phyloP scores from a whole-genome alignment of 2,888 invertebrate genomes.

The Autographa pulchrina region DNA sequence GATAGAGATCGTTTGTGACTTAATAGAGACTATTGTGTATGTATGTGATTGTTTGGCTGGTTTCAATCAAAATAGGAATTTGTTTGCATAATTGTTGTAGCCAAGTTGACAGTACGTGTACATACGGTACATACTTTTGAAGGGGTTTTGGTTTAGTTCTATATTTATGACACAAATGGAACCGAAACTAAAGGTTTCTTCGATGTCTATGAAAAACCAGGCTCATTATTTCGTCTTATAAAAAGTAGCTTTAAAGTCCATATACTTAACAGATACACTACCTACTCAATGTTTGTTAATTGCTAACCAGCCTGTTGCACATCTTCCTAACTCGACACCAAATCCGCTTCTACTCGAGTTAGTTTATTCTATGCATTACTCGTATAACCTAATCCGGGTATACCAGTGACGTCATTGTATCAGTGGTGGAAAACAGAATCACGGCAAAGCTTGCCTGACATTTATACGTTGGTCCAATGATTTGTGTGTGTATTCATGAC shows the following conservation, averaged over 20 bases:
- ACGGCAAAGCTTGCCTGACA: neutral
- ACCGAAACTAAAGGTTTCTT: too few relatives aligned
- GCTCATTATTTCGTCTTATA: too few relatives aligned
- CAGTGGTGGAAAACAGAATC: neutral
- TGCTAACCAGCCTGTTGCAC: neutral
- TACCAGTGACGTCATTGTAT: neutral
- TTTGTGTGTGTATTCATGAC: constrained; percentile 5
- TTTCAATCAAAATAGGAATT: neutral
- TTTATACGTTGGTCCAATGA: neutral
- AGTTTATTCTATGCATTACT: neutral
- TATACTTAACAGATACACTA: too few relatives aligned
- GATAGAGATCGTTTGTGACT: neutral
- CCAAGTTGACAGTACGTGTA: too few relatives aligned
- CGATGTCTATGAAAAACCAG: too few relatives aligned
- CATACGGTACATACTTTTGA: too few relatives aligned
- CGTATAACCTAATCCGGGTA: neutral
- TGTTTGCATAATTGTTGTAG: neutral
- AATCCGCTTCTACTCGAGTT: neutral
- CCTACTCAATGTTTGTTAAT: neutral
- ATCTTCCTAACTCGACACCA: neutral
- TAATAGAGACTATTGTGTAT: neutral
- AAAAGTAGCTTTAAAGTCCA: too few relatives aligned
- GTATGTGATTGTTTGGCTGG: neutral
- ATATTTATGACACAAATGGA: too few relatives aligned
- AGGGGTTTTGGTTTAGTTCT: too few relatives aligned